Evolutionary conservation across 2,888 invertebrate species (phyloP).

Genomic region (Diogma glabrata): DNA sequence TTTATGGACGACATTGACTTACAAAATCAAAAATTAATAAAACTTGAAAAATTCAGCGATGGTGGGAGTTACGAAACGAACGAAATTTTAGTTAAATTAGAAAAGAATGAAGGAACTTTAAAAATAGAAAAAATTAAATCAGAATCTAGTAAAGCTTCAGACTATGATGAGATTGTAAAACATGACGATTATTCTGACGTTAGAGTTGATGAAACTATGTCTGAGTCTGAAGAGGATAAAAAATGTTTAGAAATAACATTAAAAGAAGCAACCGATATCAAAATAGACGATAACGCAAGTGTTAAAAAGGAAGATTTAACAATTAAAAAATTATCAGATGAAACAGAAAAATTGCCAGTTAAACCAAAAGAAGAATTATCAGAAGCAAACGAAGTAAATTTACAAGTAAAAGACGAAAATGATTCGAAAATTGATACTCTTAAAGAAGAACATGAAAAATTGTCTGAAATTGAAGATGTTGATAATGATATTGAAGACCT

Average conservation of each 20-base stretch:
- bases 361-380: slow-evolving; percentile 19
- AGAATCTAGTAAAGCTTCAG: background rate
- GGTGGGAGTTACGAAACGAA: slow-evolving; percentile 42
- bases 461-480: slow-evolving; percentile 22
- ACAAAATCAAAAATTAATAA: slow-evolving; percentile 33
- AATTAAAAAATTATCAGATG: slow-evolving; percentile 8
- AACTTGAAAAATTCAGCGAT: slow-evolving; percentile 32
- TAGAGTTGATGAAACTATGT: background rate
- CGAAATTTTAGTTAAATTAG: slow-evolving; percentile 48
- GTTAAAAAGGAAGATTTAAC: background rate
- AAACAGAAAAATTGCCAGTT: slow-evolving; percentile 27
- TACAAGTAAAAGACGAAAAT: slow-evolving; percentile 12
- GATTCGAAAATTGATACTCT: slow-evolving; percentile 18
- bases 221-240: slow-evolving; percentile 26
- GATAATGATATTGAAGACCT: slow-evolving; percentile 22
- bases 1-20: slow-evolving; percentile 33
- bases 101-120: slow-evolving; percentile 49
- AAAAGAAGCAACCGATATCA: slow-evolving; percentile 22
- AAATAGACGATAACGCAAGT: background rate
- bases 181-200: background rate
- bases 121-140: slow-evolving; percentile 46
- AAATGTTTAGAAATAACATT: slow-evolving; percentile 25
- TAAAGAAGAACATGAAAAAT: slow-evolving; percentile 35
- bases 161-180: background rate
- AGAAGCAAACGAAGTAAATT: slow-evolving; percentile 17